Base-by-base conservation (phyloP, 2,797 vertebrate species). In the Dallia pectoralis region DNA sequence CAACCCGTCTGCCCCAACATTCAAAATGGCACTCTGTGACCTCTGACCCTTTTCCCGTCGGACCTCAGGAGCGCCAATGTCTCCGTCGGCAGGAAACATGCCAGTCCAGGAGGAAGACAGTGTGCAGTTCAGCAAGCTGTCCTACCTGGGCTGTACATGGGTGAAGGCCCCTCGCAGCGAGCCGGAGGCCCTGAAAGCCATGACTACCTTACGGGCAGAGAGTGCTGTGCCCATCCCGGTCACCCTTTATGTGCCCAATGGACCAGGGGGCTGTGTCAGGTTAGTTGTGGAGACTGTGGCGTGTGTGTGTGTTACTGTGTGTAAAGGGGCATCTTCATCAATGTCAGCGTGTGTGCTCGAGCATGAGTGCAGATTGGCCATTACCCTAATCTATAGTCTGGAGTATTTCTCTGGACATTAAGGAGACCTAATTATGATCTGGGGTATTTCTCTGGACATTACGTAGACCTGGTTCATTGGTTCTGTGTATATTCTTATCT, bases 121-220 rank as follows among this genome's bases (percentile, higher is more conserved):
- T 0, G 96, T 99, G 53, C 91, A 97, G 85, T 99, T 99, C 89
- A 97, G 96, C 87, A 98, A 99, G 88, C 90, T 99, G 71, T 94
- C 93, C 9, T 99, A 99, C 12, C 90, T 99, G 81, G 97, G 98
- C 30, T 96, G 94, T 83, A 97, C 95, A 9, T 98, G 95, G 87
- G 96, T 99, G 87, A 95, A 95, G 80, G 95, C 96, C 27, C 98
- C 97, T 53, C 95, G 98, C 69, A 98, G 90, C 12, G 97, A 99
- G 81, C 81, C 82, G 0, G 97, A 99, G 86, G 97, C 98, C 9
- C 94, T 95, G 14, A 91, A 75, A 4, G 96, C 97, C 71, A 99
- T 99, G 97, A 91, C 92, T 75, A 94, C 91, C 56, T 89, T 98
- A 89, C 92, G 93, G 75, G 92, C 93, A 14, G 95, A 95, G 44